phyloP scores from a whole-genome alignment of 2,113 vertebrate genomes.

The Platichthys stellatus region DNA sequence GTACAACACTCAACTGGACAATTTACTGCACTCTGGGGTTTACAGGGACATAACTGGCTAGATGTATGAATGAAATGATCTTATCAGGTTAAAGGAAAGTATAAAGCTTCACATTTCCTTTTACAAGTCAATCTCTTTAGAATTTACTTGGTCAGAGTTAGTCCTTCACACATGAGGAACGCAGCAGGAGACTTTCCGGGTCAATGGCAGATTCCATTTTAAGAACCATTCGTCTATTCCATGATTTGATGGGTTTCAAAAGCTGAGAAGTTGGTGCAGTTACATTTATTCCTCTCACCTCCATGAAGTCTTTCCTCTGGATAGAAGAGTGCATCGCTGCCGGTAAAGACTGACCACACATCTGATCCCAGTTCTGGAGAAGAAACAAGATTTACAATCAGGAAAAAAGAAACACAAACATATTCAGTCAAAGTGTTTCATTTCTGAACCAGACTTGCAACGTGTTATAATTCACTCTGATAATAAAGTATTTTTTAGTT shows the following conservation, averaged over 20 bases:
- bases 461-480: not conserved
- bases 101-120: too few relatives aligned
- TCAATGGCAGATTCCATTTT: too few relatives aligned
- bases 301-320: conserved; percentile 98
- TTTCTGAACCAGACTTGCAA: not conserved
- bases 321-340: conserved; percentile 90
- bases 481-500: too few relatives aligned
- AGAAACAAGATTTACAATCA: not conserved
- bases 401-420: not conserved
- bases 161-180: too few relatives aligned
- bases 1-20: not conserved
- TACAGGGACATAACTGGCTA: not conserved
- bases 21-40: not conserved
- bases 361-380: conserved; percentile 94
- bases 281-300: conserved; percentile 79
- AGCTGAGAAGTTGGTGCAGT: too few relatives aligned
- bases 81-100: too few relatives aligned
- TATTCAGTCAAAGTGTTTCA: not conserved
- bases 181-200: too few relatives aligned
- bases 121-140: too few relatives aligned
- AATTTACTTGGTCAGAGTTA: too few relatives aligned
- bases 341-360: conserved; percentile 88
- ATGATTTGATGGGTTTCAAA: not conserved
- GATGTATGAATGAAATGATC: too few relatives aligned
- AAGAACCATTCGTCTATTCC: too few relatives aligned